These are phyloP conservation scores for Amblyjoppa proteus DNA, from an alignment of 2,888 invertebrate species.

Conservation along the genomic window DNA sequence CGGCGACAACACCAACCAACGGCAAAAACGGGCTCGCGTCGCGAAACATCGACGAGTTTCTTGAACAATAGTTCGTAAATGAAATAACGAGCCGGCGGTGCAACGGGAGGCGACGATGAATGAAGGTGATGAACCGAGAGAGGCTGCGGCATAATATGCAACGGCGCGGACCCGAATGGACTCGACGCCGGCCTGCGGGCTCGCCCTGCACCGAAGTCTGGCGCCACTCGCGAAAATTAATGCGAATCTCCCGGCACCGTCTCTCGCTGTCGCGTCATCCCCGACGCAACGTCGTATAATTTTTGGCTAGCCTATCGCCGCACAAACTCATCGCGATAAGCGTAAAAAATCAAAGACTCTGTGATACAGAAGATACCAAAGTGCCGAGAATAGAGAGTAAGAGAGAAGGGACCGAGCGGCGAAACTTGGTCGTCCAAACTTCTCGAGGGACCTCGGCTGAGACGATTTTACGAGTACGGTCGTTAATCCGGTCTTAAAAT, in stretches of 20 bases:
- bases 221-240: constrained; percentile 70
- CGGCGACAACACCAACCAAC: background rate
- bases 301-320: constrained; percentile 60
- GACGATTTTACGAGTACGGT: constrained; percentile 54
- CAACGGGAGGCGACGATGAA: constrained; percentile 54
- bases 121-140: constrained; percentile 67
- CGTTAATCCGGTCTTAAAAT: constrained; percentile 55
- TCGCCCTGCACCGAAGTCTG: constrained; percentile 51
- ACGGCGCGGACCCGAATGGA: background rate
- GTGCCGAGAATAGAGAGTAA: background rate
- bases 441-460: constrained; percentile 15
- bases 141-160: constrained; percentile 5
- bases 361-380: background rate
- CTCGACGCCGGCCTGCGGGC: constrained; percentile 30
- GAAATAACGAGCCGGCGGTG: constrained; percentile 63
- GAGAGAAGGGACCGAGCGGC: background rate
- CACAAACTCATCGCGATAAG: constrained; percentile 49
- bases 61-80: constrained; percentile 70
- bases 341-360: constrained; percentile 32
- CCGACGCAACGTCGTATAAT: constrained; percentile 56
- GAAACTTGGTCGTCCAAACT: background rate
- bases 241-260: constrained; percentile 57
- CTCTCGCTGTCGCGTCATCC: constrained; percentile 41
- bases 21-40: constrained; percentile 8
- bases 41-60: constrained; percentile 32